phyloP scores from a whole-genome alignment of 1,140 invertebrate genomes.

The Phymastichus coffea region DNA sequence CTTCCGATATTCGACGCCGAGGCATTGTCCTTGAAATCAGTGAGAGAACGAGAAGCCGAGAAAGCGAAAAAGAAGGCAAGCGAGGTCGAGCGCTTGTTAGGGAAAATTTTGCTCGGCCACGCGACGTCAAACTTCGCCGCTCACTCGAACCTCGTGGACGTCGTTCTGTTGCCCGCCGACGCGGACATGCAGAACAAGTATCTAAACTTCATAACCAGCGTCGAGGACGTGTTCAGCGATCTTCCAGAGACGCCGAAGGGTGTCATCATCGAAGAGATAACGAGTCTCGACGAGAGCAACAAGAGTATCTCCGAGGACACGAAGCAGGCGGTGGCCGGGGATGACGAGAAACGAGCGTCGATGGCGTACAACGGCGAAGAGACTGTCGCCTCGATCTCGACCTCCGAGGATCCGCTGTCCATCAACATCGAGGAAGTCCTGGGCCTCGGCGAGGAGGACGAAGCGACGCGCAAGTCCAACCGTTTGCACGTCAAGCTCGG shows the following conservation, averaged over 20 bases:
- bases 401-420: constrained; percentile 17
- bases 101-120: not conserved
- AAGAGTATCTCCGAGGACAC: not conserved
- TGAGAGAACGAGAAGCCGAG: not conserved
- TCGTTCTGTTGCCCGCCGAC: constrained; percentile 32
- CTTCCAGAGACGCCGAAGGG: constrained; percentile 29
- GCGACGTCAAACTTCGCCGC: constrained; percentile 24
- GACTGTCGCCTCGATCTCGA: not conserved
- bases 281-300: constrained; percentile 31
- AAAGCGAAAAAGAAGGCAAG: not conserved
- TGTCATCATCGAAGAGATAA: constrained; percentile 50
- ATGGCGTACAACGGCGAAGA: not conserved
- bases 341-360: no score
- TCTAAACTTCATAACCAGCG: constrained; percentile 45
- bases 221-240: constrained; percentile 36
- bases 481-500: not conserved
- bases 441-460: constrained; percentile 31
- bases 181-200: constrained; percentile 36
- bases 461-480: not conserved
- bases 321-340: not conserved
- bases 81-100: constrained; percentile 4
- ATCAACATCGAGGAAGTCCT: constrained; percentile 32
- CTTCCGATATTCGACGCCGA: constrained; percentile 39
- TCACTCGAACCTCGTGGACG: constrained; percentile 20
- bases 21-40: constrained; percentile 3